phyloP scores from a whole-genome alignment of 2,888 invertebrate species.

The Omphaloscelis lunosa region DNA sequence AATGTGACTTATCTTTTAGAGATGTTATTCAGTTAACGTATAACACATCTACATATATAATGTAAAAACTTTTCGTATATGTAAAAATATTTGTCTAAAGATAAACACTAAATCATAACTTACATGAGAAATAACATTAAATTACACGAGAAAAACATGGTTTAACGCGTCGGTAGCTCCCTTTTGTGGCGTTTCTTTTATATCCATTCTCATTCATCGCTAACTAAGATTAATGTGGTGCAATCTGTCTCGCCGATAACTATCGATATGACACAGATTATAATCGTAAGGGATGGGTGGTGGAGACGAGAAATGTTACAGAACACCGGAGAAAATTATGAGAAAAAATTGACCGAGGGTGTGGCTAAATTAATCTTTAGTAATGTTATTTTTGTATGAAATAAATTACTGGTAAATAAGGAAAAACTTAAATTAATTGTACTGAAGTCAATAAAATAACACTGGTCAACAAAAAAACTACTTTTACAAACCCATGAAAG shows the following conservation, averaged over 20 bases:
- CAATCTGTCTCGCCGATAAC: slow-evolving; percentile 68
- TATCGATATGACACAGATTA: slow-evolving; percentile 59
- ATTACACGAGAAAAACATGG: slow-evolving; percentile 40
- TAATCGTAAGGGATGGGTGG: slow-evolving; percentile 47
- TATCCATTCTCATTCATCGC: slow-evolving; percentile 56
- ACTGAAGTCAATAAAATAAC: neutral
- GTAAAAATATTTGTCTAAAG: neutral
- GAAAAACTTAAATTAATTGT: neutral
- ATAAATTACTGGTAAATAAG: neutral
- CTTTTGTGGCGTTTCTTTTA: slow-evolving; percentile 53
- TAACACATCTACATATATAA: neutral
- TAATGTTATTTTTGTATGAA: neutral
- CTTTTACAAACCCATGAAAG: too few relatives aligned
- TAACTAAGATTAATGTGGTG: slow-evolving; percentile 70
- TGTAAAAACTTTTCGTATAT: too few relatives aligned
- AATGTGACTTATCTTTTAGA: neutral
- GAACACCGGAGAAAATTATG: slow-evolving; percentile 1
- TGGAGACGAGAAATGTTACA: slow-evolving; percentile 20
- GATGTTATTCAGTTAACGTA: neutral
- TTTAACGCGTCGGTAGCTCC: slow-evolving; percentile 45
- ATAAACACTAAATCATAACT: slow-evolving; percentile 7
- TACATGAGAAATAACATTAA: slow-evolving; percentile 36
- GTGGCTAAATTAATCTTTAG: neutral
- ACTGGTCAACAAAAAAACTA: too few relatives aligned
- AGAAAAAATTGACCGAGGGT: neutral